Evolutionary conservation across 2,113 vertebrate species (phyloP).

Genomic region (Lynx canadensis): DNA sequence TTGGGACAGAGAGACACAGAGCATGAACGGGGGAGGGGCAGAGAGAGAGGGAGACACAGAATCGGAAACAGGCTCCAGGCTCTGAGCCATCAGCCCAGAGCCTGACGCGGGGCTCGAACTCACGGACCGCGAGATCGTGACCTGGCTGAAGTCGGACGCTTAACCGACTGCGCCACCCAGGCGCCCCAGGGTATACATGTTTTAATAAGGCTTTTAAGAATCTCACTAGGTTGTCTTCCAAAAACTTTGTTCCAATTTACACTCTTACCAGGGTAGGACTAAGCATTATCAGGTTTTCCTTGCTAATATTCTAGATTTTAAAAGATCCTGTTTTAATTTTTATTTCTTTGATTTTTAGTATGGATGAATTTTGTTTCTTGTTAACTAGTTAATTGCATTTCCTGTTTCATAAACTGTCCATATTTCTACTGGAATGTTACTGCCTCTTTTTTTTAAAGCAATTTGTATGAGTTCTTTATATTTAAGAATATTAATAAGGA

Average conservation of each 20-base stretch:
- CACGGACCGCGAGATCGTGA: too few species aligned
- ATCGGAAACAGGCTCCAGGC: too few species aligned
- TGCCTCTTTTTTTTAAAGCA: neutral
- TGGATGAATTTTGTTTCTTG: neutral
- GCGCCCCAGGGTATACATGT: neutral
- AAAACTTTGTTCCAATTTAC: conserved; percentile 35
- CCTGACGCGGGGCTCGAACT: too few species aligned
- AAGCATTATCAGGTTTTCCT: conserved; percentile 32
- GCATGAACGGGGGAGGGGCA: too few species aligned
- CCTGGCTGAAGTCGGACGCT: too few species aligned
- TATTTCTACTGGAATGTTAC: neutral
- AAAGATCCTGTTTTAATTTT: conserved; percentile 29
- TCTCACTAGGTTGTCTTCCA: conserved; percentile 4
- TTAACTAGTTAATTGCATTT: conserved; percentile 20
- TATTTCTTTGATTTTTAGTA: conserved; percentile 47
- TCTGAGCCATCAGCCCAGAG: too few species aligned
- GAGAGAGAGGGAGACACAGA: too few species aligned
- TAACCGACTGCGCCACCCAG: too few species aligned
- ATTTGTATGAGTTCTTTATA: conserved; percentile 39
- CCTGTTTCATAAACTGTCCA: neutral
- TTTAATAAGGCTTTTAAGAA: conserved; percentile 45
- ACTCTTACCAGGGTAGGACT: neutral
- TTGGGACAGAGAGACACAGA: too few species aligned
- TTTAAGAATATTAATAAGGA: conserved; percentile 59
- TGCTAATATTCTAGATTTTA: conserved; percentile 40